Conservation (phyloP, 2,113 vertebrate genomes). For the Excalfactoria chinensis region DNA sequence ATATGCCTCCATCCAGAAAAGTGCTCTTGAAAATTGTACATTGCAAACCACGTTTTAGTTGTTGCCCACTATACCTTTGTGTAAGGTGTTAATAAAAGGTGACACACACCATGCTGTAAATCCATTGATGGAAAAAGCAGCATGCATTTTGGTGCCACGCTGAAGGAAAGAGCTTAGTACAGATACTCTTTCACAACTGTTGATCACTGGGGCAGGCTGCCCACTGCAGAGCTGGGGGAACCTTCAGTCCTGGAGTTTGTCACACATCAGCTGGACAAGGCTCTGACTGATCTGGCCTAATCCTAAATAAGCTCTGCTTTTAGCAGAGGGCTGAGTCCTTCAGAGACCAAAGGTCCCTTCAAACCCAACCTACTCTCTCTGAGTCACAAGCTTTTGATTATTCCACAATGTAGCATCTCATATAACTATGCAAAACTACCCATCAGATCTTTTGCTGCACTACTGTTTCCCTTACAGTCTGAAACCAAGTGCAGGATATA, state of each 20-base stretch:
- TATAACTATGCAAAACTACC: background rate
- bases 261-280: background rate
- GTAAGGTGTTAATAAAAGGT: background rate
- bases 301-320: background rate
- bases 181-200: background rate
- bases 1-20: background rate
- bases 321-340: background rate
- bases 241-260: background rate
- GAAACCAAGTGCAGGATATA: background rate
- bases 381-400: background rate
- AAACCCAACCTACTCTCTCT: background rate
- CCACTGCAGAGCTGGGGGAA: background rate
- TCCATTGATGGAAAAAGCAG: background rate
- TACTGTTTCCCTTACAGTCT: background rate
- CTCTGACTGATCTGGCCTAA: background rate
- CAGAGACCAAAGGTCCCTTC: background rate
- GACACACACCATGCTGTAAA: background rate
- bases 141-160: accelerated
- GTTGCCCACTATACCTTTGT: background rate
- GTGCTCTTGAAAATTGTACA: background rate
- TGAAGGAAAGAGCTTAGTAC: background rate
- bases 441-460: background rate
- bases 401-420: background rate
- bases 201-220: background rate
- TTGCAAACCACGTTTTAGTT: background rate